Evolutionary conservation across 2,797 vertebrate species (phyloP), one percentile per base, ranked within the genome.

Genomic region (Eremophila alpestris): DNA sequence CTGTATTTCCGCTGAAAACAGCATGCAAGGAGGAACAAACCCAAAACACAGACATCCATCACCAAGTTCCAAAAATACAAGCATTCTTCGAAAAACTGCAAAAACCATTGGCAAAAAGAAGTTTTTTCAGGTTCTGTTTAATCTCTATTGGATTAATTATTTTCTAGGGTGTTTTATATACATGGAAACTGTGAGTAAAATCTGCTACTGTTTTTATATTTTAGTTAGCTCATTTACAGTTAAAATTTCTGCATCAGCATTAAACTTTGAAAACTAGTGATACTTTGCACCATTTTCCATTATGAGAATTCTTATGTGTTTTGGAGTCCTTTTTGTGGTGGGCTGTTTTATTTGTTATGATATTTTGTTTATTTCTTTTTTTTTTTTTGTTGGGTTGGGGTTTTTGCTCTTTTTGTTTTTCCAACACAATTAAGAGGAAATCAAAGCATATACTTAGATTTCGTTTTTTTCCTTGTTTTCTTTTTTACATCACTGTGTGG

Each of bases 331-430:
- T 60, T 64, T 49, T 43, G 5, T 77, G 9, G 6, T 4, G 5
- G 2, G 2, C 0, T 34, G 8, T 45, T 43, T 27, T 24, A 10
- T 12, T 68, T 75, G 6, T 30, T 24, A 2, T 10, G 10, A 1
- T 24, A 55, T 34, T 36, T 45, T 22, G 7, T n/a, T 55, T 12
- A 3, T 45, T n/a, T 71, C 5, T 38, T 73, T 64, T 3, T 38
- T 73, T 64, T 3, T 6, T 51, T 70, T 23, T 16, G 7, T 38
- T 67, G 4, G 3, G 1, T 65, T 52, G 46, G 5, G 15, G 0
- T 13, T 46, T 38, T 63, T 71, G 15, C 56, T 8, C 3, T 1
- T 43, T 68, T 54, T 17, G 11, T 10, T 62, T 77, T 54, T 24
- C 34, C 17, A 41, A 16, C 17, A 55, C 21, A 63, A 55, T 36